phyloP scores from a whole-genome alignment of 2,797 vertebrate genomes.

The Alfaro cultratus region DNA sequence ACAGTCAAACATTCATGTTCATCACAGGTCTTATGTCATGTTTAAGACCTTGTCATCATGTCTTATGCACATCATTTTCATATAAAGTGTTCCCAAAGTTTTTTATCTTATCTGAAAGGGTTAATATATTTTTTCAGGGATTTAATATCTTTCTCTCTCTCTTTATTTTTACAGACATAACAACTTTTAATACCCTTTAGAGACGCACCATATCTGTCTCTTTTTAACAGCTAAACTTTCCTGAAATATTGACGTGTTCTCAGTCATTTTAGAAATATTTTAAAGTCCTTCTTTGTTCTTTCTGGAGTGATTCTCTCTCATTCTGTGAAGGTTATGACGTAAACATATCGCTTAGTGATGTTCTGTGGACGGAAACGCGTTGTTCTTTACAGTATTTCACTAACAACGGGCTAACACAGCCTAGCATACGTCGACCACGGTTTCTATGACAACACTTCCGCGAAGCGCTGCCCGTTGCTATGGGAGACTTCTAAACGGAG shows the following conservation, averaged over 20 bases:
- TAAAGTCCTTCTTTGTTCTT: neutral
- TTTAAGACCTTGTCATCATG: no score
- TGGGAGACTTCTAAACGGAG: neutral
- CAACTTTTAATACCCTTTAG: neutral
- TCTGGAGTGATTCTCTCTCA: neutral
- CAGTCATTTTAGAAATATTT: neutral
- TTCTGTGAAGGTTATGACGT: neutral
- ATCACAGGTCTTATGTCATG: no score
- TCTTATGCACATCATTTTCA: no score
- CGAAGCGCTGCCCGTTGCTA: slow-evolving; percentile 18
- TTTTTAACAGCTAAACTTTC: neutral
- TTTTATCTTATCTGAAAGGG: no score
- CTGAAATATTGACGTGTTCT: neutral
- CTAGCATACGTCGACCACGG: neutral
- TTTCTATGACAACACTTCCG: slow-evolving; percentile 69
- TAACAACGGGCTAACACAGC: no score
- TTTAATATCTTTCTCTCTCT: no score
- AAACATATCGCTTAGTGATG: neutral
- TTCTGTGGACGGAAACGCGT: neutral
- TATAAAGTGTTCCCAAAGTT: no score
- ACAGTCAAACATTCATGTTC: no score
- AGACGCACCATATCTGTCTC: neutral
- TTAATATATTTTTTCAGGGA: no score
- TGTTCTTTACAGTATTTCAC: neutral
- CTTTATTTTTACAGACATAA: no score